Percentiles rank a stretch among this genome's conserved stretches.
phyloP scores from a whole-genome alignment of 1,140 invertebrate genomes.

The Diabrotica virgifera region DNA sequence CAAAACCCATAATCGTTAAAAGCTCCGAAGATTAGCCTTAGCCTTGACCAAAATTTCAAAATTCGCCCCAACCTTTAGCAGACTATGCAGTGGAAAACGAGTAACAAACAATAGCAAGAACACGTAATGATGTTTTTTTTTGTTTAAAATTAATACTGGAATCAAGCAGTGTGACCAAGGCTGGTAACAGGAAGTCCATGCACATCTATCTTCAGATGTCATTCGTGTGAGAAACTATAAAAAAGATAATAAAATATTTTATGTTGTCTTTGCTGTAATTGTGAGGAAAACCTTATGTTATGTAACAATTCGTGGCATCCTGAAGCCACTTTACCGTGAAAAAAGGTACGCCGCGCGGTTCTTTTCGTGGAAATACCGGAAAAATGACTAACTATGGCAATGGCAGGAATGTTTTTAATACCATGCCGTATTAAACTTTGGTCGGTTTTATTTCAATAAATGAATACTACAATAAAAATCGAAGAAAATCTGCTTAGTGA shows the following conservation, averaged over 20 bases:
- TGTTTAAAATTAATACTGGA: slow-evolving; percentile 37
- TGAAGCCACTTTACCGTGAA: neutral
- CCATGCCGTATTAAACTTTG: no score
- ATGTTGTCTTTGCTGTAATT: slow-evolving; percentile 29
- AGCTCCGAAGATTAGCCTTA: no score
- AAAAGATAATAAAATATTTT: slow-evolving; percentile 34
- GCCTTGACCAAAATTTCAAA: no score
- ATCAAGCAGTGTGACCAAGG: slow-evolving; percentile 46
- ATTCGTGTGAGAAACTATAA: slow-evolving; percentile 46
- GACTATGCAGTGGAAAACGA: neutral
- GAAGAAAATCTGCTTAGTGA: no score
- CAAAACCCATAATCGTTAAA: no score
- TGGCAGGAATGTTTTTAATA: no score
- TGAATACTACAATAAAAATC: no score
- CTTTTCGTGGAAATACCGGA: neutral
- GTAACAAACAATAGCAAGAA: slow-evolving; percentile 7
- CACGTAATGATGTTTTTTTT: slow-evolving; percentile 34
- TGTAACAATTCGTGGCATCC: slow-evolving; percentile 16
- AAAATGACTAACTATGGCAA: no score
- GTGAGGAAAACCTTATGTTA: slow-evolving; percentile 27
- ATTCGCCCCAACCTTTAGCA: no score
- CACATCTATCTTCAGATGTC: slow-evolving; percentile 47
- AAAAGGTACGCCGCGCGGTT: neutral
- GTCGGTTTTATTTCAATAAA: no score
- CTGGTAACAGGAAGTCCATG: slow-evolving; percentile 41